Percentiles rank a stretch among this genome's conserved stretches.
These are phyloP conservation scores for Therioaphis trifolii DNA, from an alignment of 2,888 invertebrate species.

Conservation along the genomic window DNA sequence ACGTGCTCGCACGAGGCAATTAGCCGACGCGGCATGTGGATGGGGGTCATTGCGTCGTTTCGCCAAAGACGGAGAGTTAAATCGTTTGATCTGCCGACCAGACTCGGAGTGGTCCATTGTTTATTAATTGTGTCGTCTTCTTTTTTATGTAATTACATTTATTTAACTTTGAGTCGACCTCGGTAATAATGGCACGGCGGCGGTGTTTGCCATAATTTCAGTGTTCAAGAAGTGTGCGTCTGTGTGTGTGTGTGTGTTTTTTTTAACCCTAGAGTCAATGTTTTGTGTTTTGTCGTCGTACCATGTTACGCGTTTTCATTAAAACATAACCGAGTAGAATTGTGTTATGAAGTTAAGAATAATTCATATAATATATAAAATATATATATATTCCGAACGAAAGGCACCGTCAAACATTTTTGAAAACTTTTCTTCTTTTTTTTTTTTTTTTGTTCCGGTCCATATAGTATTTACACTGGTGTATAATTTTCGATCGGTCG, in stretches of 20 bases:
- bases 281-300: background rate
- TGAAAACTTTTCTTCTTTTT: no score
- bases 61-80: background rate
- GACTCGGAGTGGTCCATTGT: slow-evolving; percentile 19
- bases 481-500: no score
- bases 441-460: no score
- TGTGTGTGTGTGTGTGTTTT: no score
- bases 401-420: no score
- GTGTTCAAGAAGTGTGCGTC: background rate
- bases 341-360: no score
- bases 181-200: background rate
- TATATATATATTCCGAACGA: no score
- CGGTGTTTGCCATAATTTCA: background rate
- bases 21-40: background rate
- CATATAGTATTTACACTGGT: no score
- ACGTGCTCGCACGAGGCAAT: background rate
- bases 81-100: slow-evolving; percentile 37
- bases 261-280: background rate
- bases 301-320: background rate
- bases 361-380: no score
- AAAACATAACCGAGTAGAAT: background rate
- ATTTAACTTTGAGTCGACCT: background rate
- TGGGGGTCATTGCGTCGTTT: slow-evolving; percentile 36
- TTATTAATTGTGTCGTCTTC: slow-evolving; percentile 50
- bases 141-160: slow-evolving; percentile 13